These are phyloP conservation scores for Hetaerina titia DNA, from an alignment of 2,888 invertebrate species.

Conservation along the genomic window DNA sequence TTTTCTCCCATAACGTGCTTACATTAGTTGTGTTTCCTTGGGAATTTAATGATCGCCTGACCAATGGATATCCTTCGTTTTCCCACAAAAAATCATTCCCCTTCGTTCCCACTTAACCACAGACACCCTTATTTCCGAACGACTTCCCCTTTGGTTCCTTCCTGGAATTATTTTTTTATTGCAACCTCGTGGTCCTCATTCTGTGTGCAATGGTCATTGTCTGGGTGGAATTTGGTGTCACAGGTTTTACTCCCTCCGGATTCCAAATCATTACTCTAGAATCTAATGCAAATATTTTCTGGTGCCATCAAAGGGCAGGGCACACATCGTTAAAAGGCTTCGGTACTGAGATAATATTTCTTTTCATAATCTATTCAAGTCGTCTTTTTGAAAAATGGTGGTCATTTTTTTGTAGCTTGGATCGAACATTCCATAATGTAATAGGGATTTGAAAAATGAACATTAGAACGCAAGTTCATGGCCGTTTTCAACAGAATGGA, in stretches of 20 bases:
- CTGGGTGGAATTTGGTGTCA: neutral
- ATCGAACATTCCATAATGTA: too few relatives aligned
- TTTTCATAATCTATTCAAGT: neutral
- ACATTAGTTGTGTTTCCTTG: neutral
- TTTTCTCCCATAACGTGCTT: neutral
- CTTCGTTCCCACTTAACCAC: neutral
- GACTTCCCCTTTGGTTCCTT: neutral
- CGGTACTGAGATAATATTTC: neutral
- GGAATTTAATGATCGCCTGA: neutral
- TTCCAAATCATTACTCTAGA: neutral
- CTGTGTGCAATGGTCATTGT: neutral
- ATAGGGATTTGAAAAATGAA: too few relatives aligned
- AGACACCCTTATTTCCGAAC: neutral
- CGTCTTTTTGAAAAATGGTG: neutral
- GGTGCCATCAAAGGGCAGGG: neutral
- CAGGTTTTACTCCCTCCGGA: neutral
- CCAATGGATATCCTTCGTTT: constrained; percentile 5
- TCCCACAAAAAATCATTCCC: neutral
- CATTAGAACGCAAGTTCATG: too few relatives aligned
- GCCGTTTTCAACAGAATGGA: too few relatives aligned
- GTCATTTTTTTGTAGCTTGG: too few relatives aligned
- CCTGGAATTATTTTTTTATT: neutral
- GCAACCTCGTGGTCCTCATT: neutral
- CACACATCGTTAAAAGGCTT: neutral
- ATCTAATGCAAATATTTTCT: neutral